Evolutionary conservation across 2,797 vertebrate genomes (phyloP).

Genomic region (Acropternis orthonyx): DNA sequence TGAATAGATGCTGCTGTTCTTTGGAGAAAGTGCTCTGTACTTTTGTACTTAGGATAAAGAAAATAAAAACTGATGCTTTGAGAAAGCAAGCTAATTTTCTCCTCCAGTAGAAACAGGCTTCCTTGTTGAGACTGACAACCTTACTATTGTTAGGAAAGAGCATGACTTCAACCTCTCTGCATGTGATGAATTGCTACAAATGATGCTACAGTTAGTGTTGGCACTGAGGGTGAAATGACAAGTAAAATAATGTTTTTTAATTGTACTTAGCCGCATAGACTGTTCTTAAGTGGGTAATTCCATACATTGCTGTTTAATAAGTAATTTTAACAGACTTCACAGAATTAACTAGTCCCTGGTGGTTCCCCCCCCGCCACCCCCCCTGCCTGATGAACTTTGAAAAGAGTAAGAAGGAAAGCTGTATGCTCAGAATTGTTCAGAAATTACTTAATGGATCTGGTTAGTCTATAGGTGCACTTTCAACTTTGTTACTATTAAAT

Average conservation of each 20-base stretch:
- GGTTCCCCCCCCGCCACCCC: too few relatives aligned
- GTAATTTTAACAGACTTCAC: neutral
- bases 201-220: neutral
- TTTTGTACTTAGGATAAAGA: neutral
- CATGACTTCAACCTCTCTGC: neutral
- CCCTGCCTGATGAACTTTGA: neutral
- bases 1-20: neutral
- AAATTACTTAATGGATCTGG: neutral
- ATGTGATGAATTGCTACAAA: neutral
- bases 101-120: neutral
- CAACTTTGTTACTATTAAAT: neutral
- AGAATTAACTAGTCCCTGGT: neutral
- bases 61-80: neutral
- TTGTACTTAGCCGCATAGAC: neutral
- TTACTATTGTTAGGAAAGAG: neutral
- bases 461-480: constrained; percentile 1
- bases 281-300: neutral
- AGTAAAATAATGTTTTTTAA: neutral
- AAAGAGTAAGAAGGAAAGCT: neutral
- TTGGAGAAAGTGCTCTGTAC: neutral
- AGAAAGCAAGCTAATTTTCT: neutral
- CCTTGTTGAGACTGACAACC: neutral
- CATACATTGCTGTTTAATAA: neutral
- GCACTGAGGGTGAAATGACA: neutral
- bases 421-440: neutral